Conservation (phyloP, 2,888 invertebrate genomes). For the Drosophila histrio region DNA sequence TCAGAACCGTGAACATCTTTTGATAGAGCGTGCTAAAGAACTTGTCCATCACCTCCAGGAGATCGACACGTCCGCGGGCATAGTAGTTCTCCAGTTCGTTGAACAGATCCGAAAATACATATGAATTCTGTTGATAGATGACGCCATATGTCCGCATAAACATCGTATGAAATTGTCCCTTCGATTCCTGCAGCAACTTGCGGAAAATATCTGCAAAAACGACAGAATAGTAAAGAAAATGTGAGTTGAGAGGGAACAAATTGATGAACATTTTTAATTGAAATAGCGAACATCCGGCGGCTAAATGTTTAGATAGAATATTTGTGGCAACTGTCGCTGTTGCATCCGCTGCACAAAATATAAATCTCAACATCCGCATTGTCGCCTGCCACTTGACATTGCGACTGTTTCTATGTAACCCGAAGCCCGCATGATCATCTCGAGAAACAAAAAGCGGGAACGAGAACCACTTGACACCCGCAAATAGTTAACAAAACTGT, state of each 20-base stretch:
- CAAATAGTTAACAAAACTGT: conserved; percentile 45
- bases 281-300: conserved; percentile 57
- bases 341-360: conserved; percentile 61
- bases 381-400: conserved; percentile 55
- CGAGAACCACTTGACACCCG: conserved; percentile 65
- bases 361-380: conserved; percentile 71
- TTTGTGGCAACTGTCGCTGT: conserved; percentile 44
- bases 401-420: conserved; percentile 34
- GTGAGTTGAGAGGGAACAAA: conserved; percentile 4
- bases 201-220: conserved; percentile 93
- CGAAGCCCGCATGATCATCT: conserved; percentile 56
- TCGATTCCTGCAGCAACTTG: conserved; percentile 92
- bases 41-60: conserved; percentile 94
- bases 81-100: conserved; percentile 95
- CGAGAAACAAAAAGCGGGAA: conserved; percentile 7
- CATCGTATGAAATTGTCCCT: conserved; percentile 96
- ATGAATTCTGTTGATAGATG: conserved; percentile 96
- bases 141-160: conserved; percentile 97
- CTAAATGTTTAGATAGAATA: conserved; percentile 57
- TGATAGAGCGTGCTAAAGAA: conserved; percentile 97
- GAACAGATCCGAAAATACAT: conserved; percentile 96
- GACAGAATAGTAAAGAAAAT: conserved; percentile 14
- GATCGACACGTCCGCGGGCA: conserved; percentile 91
- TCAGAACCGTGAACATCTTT: conserved; percentile 97
- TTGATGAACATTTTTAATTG: conserved; percentile 25